Evolutionary conservation across 2,888 invertebrate species (phyloP).

Genomic region (Sminthurinus aureus): DNA sequence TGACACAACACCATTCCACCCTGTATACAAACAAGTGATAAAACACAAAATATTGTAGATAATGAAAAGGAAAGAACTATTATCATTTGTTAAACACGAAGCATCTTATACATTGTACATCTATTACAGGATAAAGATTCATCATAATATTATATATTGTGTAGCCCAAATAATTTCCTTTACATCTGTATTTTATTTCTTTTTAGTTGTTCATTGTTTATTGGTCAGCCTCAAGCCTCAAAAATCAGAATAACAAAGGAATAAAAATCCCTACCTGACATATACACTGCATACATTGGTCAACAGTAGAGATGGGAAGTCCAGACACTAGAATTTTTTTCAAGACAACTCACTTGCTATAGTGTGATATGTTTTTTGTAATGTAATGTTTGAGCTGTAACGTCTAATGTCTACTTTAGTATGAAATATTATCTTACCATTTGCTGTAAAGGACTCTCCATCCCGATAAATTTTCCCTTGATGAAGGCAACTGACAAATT

Average conservation of each 20-base stretch:
- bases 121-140: too few relatives aligned
- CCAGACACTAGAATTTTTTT: slow-evolving; percentile 59
- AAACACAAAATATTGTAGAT: neutral
- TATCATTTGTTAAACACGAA: too few relatives aligned
- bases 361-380: too few relatives aligned
- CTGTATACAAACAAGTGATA: slow-evolving; percentile 12
- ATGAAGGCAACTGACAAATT: slow-evolving; percentile 60
- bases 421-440: slow-evolving; percentile 44
- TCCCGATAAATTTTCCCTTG: slow-evolving; percentile 62
- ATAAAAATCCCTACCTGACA: slow-evolving; percentile 62
- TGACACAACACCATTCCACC: slow-evolving; percentile 33
- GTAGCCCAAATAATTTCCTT: neutral
- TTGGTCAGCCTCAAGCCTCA: too few relatives aligned
- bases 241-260: too few relatives aligned
- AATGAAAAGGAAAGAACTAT: too few relatives aligned
- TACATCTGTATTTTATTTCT: neutral
- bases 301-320: slow-evolving; percentile 60
- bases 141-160: too few relatives aligned
- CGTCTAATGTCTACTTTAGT: too few relatives aligned
- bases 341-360: too few relatives aligned
- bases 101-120: too few relatives aligned
- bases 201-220: neutral
- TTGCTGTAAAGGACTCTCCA: slow-evolving; percentile 63
- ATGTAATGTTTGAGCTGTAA: too few relatives aligned
- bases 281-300: slow-evolving; percentile 64